Percentiles rank a stretch among this genome's conserved stretches.
Evolutionary conservation across 1,140 invertebrate genomes (phyloP).

Genomic region (Steinernema feltiae): DNA sequence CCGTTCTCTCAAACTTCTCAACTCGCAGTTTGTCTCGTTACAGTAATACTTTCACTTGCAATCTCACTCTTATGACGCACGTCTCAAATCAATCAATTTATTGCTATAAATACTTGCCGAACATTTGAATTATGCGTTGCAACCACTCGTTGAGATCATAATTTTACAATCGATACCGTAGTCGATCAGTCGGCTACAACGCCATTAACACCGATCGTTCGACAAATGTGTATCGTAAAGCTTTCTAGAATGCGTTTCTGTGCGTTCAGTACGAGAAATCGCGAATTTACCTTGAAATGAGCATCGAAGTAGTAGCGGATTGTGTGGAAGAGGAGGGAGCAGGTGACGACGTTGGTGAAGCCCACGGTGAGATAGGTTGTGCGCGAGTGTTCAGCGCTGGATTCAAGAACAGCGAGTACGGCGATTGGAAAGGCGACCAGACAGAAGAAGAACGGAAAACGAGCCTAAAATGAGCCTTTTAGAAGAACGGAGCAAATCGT

Average conservation of each 20-base stretch:
- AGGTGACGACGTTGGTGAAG: not conserved
- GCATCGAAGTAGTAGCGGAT: constrained; percentile 3
- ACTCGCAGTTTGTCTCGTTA: not conserved
- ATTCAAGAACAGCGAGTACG: not conserved
- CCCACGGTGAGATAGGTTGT: not conserved
- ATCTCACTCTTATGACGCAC: not conserved
- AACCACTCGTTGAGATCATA: not conserved
- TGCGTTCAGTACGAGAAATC: too few species aligned
- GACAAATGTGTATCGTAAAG: not conserved
- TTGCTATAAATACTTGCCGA: too few species aligned
- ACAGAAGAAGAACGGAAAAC: constrained; percentile 8
- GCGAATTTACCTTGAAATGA: not conserved
- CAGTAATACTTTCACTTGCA: not conserved
- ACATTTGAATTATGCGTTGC: not conserved
- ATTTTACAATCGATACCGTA: too few species aligned
- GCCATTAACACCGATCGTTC: not conserved
- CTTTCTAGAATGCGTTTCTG: constrained; percentile 12
- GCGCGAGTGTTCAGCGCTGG: not conserved
- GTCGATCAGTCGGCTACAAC: not conserved
- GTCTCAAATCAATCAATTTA: too few species aligned
- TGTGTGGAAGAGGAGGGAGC: not conserved
- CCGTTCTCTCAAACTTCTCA: not conserved
- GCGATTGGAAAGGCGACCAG: not conserved
- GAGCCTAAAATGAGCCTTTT: not conserved
- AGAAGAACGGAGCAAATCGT: too few species aligned